phyloP scores from a whole-genome alignment of 2,113 vertebrate genomes.

The Desmodus rotundus region DNA sequence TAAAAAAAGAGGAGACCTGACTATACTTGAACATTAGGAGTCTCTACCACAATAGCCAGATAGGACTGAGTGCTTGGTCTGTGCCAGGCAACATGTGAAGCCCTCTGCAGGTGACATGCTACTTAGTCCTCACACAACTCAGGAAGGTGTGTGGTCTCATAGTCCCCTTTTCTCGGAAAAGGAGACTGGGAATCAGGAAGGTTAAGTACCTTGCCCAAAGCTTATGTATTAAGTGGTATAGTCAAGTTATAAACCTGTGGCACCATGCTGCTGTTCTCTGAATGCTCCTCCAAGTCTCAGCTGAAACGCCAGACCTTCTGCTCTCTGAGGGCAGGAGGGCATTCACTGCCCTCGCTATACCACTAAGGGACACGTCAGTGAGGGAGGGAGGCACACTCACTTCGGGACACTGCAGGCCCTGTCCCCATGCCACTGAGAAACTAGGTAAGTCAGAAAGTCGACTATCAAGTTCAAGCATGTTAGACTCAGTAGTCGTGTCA shows the following conservation, averaged over 20 bases:
- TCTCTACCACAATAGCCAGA: neutral
- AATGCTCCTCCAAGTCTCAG: no score
- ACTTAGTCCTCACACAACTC: no score
- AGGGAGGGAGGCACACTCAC: neutral
- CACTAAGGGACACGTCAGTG: accelerated
- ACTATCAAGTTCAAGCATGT: neutral
- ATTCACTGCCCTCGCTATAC: accelerated
- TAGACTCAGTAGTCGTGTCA: neutral
- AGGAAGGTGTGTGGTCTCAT: accelerated
- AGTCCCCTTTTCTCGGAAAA: neutral
- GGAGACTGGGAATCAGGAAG: neutral
- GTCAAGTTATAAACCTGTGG: neutral
- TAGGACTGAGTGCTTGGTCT: neutral
- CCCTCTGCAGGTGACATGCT: accelerated
- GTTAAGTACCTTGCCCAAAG: neutral
- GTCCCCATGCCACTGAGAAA: neutral
- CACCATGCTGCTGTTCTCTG: neutral
- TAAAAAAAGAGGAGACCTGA: neutral
- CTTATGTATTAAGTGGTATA: neutral
- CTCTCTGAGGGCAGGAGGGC: neutral
- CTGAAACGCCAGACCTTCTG: accelerated
- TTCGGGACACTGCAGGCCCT: neutral
- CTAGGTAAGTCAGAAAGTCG: neutral
- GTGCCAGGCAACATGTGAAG: neutral
- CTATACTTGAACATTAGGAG: neutral